Evolutionary conservation across 1,140 invertebrate species (phyloP).

Genomic region (Eupristina koningsbergeri): DNA sequence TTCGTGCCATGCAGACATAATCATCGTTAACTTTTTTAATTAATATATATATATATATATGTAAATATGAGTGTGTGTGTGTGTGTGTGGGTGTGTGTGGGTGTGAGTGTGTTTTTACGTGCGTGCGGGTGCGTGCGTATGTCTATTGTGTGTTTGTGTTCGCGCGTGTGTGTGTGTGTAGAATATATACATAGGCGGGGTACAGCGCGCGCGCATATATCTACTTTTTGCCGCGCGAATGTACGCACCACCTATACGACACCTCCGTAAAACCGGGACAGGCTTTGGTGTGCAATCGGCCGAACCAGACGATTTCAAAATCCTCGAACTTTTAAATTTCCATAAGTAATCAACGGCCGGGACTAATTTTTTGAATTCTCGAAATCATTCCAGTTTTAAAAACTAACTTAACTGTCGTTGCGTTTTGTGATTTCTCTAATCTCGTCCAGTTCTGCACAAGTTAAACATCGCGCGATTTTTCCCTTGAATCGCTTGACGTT

Average conservation of each 20-base stretch:
- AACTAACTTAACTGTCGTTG: constrained; percentile 7
- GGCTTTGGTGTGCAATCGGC: constrained; percentile 50
- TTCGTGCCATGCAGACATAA: constrained; percentile 14
- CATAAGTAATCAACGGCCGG: constrained; percentile 29
- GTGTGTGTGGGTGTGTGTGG: constrained; percentile 24
- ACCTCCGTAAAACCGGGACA: constrained; percentile 47
- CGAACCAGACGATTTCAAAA: constrained; percentile 39
- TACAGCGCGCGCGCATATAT: constrained; percentile 37
- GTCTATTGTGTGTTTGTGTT: constrained; percentile 25
- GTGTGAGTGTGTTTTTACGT: too few relatives aligned
- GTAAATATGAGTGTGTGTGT: neutral
- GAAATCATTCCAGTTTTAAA: constrained; percentile 31
- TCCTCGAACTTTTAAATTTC: constrained; percentile 20
- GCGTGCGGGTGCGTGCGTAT: neutral
- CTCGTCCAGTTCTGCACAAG: constrained; percentile 44
- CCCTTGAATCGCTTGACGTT: constrained; percentile 18
- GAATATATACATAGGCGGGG: constrained; percentile 49
- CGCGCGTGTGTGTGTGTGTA: neutral
- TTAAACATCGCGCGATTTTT: constrained; percentile 31
- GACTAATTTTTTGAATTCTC: neutral
- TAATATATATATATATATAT: constrained; percentile 24
- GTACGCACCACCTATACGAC: constrained; percentile 42
- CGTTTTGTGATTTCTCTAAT: constrained; percentile 14
- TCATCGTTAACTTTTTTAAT: constrained; percentile 30
- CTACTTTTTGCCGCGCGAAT: constrained; percentile 38